Conservation (phyloP, 1,140 invertebrate species). For the Drosophila aff. region DNA sequence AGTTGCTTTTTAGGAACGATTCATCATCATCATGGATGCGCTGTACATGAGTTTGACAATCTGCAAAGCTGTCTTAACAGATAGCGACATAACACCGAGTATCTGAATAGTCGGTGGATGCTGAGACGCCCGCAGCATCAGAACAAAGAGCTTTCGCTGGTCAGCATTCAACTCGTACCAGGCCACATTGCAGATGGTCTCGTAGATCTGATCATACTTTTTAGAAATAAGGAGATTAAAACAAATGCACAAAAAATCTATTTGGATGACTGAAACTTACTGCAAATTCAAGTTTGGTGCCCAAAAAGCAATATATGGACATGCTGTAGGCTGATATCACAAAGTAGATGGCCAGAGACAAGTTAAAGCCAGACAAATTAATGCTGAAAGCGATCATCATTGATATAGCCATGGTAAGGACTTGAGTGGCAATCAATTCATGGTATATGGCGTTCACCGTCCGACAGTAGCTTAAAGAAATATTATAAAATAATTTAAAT, state of each 20-base stretch:
- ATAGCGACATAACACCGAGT: slow-evolving; percentile 16
- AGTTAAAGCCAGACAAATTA: slow-evolving; percentile 46
- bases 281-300: slow-evolving; percentile 64
- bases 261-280: slow-evolving; percentile 12
- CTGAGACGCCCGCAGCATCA: slow-evolving; percentile 19
- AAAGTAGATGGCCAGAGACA: slow-evolving; percentile 50
- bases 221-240: background rate
- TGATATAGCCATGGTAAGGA: slow-evolving; percentile 46
- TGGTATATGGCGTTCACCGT: slow-evolving; percentile 51
- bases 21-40: slow-evolving; percentile 64
- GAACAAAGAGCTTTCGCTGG: slow-evolving; percentile 12
- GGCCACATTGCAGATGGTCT: slow-evolving; percentile 38
- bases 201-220: slow-evolving; percentile 60
- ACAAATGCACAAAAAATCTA: background rate
- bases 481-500: background rate
- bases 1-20: slow-evolving; percentile 26
- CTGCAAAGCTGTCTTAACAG: slow-evolving; percentile 39
- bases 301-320: slow-evolving; percentile 63
- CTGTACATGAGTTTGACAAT: slow-evolving; percentile 75
- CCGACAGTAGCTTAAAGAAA: slow-evolving; percentile 41
- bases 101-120: slow-evolving; percentile 16
- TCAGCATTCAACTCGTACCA: slow-evolving; percentile 46
- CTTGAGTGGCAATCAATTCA: slow-evolving; percentile 55
- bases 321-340: slow-evolving; percentile 60
- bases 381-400: slow-evolving; percentile 56